Evolutionary conservation across 2,797 vertebrate species (phyloP).

Genomic region (Ctenopoma multispine): DNA sequence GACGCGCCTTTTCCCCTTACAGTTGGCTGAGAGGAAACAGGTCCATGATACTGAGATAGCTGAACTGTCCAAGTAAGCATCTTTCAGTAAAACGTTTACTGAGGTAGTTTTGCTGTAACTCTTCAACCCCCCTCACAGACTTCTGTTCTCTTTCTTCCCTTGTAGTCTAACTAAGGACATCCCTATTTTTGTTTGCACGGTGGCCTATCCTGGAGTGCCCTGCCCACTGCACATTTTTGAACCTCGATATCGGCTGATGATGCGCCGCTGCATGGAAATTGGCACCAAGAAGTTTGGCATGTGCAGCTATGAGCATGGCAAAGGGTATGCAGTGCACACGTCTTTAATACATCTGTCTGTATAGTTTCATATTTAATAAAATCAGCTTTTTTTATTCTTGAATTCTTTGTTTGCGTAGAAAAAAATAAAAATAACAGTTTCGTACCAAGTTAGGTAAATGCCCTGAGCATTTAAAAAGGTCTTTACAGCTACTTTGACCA

Average conservation of each 20-base stretch:
- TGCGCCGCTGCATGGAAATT: slow-evolving; percentile 92
- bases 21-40: slow-evolving; percentile 87
- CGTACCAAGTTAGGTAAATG: background rate
- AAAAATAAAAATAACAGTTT: too few species aligned
- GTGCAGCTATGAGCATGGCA: slow-evolving; percentile 91
- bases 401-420: too few species aligned
- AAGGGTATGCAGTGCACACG: slow-evolving; percentile 80
- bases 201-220: slow-evolving; percentile 90
- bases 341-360: background rate
- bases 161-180: slow-evolving; percentile 89
- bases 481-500: background rate
- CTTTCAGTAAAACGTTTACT: background rate
- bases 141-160: background rate
- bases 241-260: slow-evolving; percentile 94
- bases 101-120: background rate
- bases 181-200: slow-evolving; percentile 93
- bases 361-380: too few species aligned
- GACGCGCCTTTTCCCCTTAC: slow-evolving; percentile 82
- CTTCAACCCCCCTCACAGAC: background rate
- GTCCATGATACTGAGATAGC: slow-evolving; percentile 89
- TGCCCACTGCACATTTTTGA: slow-evolving; percentile 94
- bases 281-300: slow-evolving; percentile 94
- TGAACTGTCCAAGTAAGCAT: slow-evolving; percentile 91
- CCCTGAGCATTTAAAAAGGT: background rate
- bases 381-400: too few species aligned